Evolutionary conservation across 2,888 invertebrate genomes (phyloP).

Genomic region (Eulithis prunata): DNA sequence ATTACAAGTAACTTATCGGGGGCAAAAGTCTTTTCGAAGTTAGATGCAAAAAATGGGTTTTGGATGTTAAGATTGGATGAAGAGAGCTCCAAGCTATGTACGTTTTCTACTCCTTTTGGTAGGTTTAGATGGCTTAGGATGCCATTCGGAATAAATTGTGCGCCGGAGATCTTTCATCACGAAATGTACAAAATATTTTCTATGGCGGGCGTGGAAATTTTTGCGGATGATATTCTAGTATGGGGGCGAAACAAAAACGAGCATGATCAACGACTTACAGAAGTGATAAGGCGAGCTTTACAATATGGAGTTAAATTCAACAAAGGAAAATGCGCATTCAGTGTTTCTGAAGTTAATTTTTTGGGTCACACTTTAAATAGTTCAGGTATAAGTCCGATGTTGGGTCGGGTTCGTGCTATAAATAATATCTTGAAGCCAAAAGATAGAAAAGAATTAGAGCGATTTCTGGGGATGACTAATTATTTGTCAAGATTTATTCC

Average conservation of each 20-base stretch:
- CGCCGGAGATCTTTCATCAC: constrained; percentile 17
- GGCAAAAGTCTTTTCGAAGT: constrained; percentile 3
- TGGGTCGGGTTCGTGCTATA: no score
- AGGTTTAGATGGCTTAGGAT: constrained; percentile 12
- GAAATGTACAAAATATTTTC: constrained; percentile 22
- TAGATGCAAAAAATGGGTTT: constrained; percentile 16
- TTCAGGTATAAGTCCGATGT: no score
- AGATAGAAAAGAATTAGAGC: no score
- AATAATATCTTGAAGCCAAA: no score
- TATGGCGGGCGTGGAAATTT: constrained; percentile 7
- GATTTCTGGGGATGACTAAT: no score
- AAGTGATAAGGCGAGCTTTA: constrained; percentile 3
- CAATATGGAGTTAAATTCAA: constrained; percentile 1
- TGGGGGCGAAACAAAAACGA: constrained; percentile 1
- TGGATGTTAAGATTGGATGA: constrained; percentile 21
- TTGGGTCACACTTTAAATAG: no score
- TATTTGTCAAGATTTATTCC: no score
- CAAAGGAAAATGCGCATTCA: no score
- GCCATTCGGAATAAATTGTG: constrained; percentile 17
- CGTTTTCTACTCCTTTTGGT: constrained; percentile 16
- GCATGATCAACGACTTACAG: neutral
- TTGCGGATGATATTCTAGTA: constrained; percentile 6
- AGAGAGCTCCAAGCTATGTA: constrained; percentile 13
- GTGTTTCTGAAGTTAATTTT: no score
- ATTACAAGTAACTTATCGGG: constrained; percentile 4